Conservation (phyloP, 2,888 invertebrate genomes). For the Caenorhabditis uteleia region DNA sequence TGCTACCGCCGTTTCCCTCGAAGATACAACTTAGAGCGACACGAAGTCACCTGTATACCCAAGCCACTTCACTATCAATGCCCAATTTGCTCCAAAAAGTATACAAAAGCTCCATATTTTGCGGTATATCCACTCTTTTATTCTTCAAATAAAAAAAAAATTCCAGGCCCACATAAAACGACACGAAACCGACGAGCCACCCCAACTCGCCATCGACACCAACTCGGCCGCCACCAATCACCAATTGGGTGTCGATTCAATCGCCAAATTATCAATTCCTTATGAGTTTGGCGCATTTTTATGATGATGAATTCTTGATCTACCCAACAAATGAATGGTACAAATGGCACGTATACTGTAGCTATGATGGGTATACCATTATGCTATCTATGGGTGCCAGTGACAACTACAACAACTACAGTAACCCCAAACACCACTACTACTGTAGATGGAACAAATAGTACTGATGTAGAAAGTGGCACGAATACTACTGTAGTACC, state of each 20-base stretch:
- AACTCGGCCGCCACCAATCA: too few relatives aligned
- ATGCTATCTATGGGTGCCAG: constrained; percentile 32
- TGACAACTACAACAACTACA: constrained; percentile 10
- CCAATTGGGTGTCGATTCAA: constrained; percentile 9
- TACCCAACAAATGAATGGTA: constrained; percentile 6
- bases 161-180: constrained; percentile 33
- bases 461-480: constrained; percentile 1
- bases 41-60: constrained; percentile 12
- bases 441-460: neutral
- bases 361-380: constrained; percentile 24
- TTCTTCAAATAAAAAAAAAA: neutral
- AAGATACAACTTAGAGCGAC: constrained; percentile 38
- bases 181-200: constrained; percentile 27
- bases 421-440: constrained; percentile 12
- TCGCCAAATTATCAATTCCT: constrained; percentile 11
- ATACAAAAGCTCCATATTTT: constrained; percentile 29
- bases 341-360: constrained; percentile 20
- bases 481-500: constrained; percentile 1
- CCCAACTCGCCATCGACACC: too few relatives aligned
- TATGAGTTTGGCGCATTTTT: constrained; percentile 18
- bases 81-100: constrained; percentile 22
- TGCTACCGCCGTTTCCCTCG: constrained; percentile 42
- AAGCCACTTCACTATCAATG: constrained; percentile 16
- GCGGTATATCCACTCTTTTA: constrained; percentile 12
- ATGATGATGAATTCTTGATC: constrained; percentile 1